Evolutionary conservation across 2,113 vertebrate species (phyloP).

Genomic region (Silurus glanis): DNA sequence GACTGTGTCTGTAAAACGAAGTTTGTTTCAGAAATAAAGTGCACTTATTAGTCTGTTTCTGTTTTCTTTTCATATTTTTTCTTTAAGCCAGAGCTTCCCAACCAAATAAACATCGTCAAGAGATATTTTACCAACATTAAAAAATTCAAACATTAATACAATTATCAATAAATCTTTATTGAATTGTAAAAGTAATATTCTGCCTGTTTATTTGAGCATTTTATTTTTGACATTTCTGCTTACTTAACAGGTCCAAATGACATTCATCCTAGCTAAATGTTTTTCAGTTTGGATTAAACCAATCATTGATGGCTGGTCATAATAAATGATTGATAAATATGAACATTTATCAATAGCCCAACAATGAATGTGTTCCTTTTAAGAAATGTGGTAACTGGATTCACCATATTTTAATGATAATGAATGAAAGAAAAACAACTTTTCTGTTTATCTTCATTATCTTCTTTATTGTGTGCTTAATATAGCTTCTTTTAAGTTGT

Average conservation of each 20-base stretch:
- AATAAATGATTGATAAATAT: neutral
- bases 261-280: neutral
- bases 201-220: neutral
- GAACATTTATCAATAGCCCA: neutral
- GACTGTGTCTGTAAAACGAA: neutral
- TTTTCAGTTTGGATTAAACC: neutral
- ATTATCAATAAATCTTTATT: neutral
- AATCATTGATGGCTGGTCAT: neutral
- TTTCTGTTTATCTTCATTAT: too few relatives aligned
- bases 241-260: neutral
- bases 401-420: too few relatives aligned
- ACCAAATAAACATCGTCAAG: neutral
- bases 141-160: neutral
- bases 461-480: neutral
- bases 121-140: neutral
- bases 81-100: neutral
- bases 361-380: neutral
- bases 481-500: neutral
- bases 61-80: neutral
- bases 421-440: too few relatives aligned
- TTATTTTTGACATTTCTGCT: neutral
- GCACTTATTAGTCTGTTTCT: neutral
- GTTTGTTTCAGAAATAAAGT: slow-evolving; percentile 7
- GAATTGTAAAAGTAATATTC: neutral
- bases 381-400: neutral